Evolutionary conservation across 2,888 invertebrate species (phyloP).

Genomic region (Cheilosia vernalis): DNA sequence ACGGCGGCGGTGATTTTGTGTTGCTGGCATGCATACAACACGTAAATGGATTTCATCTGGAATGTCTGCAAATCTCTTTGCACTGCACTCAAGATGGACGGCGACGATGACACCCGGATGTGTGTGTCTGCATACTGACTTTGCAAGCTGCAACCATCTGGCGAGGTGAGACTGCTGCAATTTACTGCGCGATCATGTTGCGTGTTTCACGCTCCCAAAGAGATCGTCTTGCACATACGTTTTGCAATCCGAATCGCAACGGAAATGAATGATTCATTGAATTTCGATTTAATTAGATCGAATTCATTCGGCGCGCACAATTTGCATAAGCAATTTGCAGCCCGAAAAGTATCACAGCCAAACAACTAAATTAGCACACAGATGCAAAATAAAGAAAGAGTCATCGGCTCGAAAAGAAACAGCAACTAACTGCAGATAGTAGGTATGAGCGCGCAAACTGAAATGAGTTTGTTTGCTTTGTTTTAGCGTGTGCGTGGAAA

Average conservation of each 20-base stretch:
- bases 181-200: slow-evolving; percentile 37
- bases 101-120: slow-evolving; percentile 59
- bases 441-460: neutral
- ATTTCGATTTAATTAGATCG: slow-evolving; percentile 59
- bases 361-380: slow-evolving; percentile 66
- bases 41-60: slow-evolving; percentile 27
- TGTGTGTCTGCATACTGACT: slow-evolving; percentile 30
- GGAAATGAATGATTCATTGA: slow-evolving; percentile 58
- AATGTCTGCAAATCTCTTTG: slow-evolving; percentile 12
- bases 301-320: slow-evolving; percentile 35
- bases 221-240: slow-evolving; percentile 26
- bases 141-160: slow-evolving; percentile 46
- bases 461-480: neutral
- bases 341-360: slow-evolving; percentile 14
- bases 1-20: slow-evolving; percentile 22
- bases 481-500: slow-evolving; percentile 6
- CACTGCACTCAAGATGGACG: slow-evolving; percentile 7
- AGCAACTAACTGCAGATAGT: slow-evolving; percentile 15
- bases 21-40: neutral
- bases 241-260: slow-evolving; percentile 17
- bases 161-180: slow-evolving; percentile 44
- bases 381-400: slow-evolving; percentile 28
- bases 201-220: slow-evolving; percentile 37
- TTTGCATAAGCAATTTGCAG: slow-evolving; percentile 67
- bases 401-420: slow-evolving; percentile 42